phyloP scores from a whole-genome alignment of 2,888 invertebrate genomes.

The Hydropsyche betteni region DNA sequence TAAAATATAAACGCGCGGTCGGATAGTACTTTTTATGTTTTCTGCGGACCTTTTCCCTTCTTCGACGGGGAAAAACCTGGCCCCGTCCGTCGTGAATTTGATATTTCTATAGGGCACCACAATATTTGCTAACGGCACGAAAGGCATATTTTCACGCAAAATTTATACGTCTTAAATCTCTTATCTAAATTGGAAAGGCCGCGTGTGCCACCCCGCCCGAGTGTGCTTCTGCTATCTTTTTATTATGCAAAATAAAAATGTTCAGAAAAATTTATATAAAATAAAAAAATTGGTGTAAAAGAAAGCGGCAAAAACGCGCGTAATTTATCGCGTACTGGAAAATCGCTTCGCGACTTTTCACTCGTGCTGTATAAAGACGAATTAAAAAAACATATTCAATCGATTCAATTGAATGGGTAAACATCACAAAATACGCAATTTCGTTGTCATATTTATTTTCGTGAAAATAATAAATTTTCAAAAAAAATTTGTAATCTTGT shows the following conservation, averaged over 20 bases:
- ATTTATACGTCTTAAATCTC: slow-evolving; percentile 33
- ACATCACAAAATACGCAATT: too few species aligned
- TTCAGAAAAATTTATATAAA: not conserved
- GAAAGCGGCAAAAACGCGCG: not conserved
- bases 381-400: not conserved
- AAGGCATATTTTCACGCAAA: slow-evolving; percentile 32
- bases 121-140: slow-evolving; percentile 29
- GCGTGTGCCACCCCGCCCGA: not conserved
- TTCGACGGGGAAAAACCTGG: not conserved
- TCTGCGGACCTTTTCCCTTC: slow-evolving; percentile 2
- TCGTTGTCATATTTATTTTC: too few species aligned
- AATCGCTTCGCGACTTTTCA: slow-evolving; percentile 27
- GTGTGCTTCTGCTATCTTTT: slow-evolving; percentile 31
- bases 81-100: slow-evolving; percentile 10
- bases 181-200: slow-evolving; percentile 31
- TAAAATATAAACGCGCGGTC: slow-evolving; percentile 14
- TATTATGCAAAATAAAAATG: slow-evolving; percentile 32
- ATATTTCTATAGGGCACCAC: slow-evolving; percentile 27
- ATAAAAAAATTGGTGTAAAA: not conserved
- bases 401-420: too few species aligned
- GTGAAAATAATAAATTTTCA: too few species aligned
- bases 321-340: slow-evolving; percentile 16
- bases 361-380: not conserved
- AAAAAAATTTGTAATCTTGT: too few species aligned
- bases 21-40: slow-evolving; percentile 24